Conservation (phyloP, 2,888 invertebrate genomes). For the Tryphoninae sp. region DNA sequence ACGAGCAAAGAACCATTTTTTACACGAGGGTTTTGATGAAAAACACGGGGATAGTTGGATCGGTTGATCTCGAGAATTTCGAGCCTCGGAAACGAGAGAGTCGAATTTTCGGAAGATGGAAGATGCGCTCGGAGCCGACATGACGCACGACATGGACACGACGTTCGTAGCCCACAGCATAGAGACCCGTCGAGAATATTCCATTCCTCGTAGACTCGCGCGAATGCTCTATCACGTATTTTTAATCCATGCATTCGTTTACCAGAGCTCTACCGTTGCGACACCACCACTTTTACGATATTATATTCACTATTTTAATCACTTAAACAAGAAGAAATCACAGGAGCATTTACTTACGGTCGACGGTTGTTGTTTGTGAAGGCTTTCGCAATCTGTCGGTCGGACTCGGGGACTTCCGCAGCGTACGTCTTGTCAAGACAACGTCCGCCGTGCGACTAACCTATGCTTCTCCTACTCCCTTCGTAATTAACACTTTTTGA, state of each 20-base stretch:
- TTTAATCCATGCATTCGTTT: constrained; percentile 57
- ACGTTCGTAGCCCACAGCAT: constrained; percentile 51
- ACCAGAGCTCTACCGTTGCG: constrained; percentile 43
- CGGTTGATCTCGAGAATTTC: neutral
- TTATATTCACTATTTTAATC: constrained; percentile 55
- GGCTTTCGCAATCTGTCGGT: constrained; percentile 80
- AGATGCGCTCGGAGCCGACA: constrained; percentile 74
- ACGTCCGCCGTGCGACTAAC: constrained; percentile 74
- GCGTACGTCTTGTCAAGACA: constrained; percentile 75
- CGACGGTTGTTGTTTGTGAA: constrained; percentile 83
- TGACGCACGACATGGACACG: constrained; percentile 72
- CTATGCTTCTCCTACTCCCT: constrained; percentile 22
- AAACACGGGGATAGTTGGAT: neutral
- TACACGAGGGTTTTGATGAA: neutral
- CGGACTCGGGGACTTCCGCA: constrained; percentile 79
- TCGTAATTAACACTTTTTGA: neutral
- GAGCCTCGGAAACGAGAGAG: constrained; percentile 1
- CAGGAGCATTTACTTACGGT: constrained; percentile 82
- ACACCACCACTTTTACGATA: constrained; percentile 59
- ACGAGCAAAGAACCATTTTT: constrained; percentile 20
- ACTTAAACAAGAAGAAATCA: constrained; percentile 65
- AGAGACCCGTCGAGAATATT: constrained; percentile 72
- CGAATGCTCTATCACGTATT: constrained; percentile 6
- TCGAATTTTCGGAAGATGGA: constrained; percentile 65
- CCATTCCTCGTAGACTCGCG: constrained; percentile 45